Base-by-base conservation (phyloP, 2,888 invertebrate genomes). In the Drosophila monieri region DNA sequence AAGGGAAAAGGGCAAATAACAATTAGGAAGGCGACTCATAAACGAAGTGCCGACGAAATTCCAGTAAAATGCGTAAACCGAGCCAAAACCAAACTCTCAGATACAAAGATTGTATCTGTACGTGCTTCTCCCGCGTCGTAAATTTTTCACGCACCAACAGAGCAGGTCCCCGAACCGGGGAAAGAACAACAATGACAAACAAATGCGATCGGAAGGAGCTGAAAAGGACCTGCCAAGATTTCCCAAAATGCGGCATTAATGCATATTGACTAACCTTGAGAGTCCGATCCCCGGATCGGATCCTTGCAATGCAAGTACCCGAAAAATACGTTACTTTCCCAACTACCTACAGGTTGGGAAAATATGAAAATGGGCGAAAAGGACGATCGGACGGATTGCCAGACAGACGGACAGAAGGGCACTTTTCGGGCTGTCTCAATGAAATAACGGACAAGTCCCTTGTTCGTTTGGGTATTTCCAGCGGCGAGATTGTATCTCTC, bases 241-340 rank as follows among this genome's bases (percentile, higher is more conserved):
- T 65, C 65, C 80, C 83, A 58, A 85, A 88, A 84, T 78, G 74
- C 69, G 73, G 73, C 83, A 78, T 76, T 85, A 88, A 88, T 88
- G 75, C 75, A 85, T 85, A 78, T 86, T 87, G 77, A 87, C 83
- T 86, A 87, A 78, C 88, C 88, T 83, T 85, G 61, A 71, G 71
- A 21, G 44, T 41, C 48, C 61, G n/a, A 32, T 48, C 61, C 47
- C 9, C 21, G 35, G 21, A 43, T 21, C 21, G 35, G 21, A 43
- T 21, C 21, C 21, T 23, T 18, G 56, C 48, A 49, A 6, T 15
- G 55, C 46, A 57, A 57, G 58, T 56, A 56, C 68, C 64, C 55
- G 52, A 85, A 67, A 56, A 85, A 76, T 79, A 79, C 83, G 88
- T 83, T 83, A 83, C 74, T 69, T 73, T 37, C 37, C 27, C 23